Evolutionary conservation across 2,888 invertebrate species (phyloP).

Genomic region (Drosophila mulleri): DNA sequence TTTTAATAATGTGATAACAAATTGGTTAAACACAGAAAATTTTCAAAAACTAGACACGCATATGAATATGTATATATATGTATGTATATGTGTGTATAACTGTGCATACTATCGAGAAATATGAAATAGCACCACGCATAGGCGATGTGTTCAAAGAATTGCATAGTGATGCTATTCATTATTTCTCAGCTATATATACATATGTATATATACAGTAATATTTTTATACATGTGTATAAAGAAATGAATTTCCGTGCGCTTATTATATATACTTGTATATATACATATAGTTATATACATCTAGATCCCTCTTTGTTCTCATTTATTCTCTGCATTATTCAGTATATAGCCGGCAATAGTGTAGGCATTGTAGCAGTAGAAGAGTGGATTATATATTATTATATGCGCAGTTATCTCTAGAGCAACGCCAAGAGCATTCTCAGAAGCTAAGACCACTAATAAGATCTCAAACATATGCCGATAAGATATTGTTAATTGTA

Average conservation of each 20-base stretch:
- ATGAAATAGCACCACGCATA: not conserved
- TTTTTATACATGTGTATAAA: not conserved
- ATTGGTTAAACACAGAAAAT: conserved; percentile 20
- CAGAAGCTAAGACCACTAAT: not conserved
- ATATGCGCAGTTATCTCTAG: not conserved
- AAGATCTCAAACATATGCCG: not conserved
- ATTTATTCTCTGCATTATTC: not conserved
- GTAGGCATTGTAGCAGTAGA: not conserved
- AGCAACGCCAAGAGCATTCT: not conserved
- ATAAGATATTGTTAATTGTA: conserved; percentile 14
- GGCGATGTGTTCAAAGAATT: not conserved
- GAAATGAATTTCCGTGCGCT: conserved; percentile 2
- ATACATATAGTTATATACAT: not conserved
- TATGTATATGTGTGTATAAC: not conserved
- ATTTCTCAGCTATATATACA: not conserved
- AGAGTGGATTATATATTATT: too few species aligned
- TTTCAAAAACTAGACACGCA: not conserved
- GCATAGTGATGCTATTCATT: conserved; percentile 1
- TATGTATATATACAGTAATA: not conserved
- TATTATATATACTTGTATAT: not conserved
- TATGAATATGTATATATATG: not conserved
- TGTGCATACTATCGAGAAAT: not conserved
- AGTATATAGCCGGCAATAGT: not conserved
- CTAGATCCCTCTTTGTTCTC: conserved; percentile 5
- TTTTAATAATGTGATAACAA: conserved; percentile 40